phyloP scores from a whole-genome alignment of 2,113 vertebrate genomes.

The Muntiacus muntjak region DNA sequence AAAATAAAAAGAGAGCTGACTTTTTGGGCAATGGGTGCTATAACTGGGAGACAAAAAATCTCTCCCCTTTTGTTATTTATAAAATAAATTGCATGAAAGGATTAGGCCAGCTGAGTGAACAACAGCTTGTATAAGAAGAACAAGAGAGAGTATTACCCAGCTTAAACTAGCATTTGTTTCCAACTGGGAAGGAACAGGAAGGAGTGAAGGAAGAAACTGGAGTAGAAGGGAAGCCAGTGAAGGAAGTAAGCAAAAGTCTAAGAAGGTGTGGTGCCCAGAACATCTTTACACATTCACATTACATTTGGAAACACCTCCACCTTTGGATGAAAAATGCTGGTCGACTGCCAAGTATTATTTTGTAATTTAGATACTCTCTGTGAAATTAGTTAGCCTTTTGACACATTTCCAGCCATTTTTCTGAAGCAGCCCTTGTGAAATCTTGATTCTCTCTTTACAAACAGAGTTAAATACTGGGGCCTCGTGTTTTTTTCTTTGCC shows the following conservation, averaged over 20 bases:
- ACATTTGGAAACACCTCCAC: neutral
- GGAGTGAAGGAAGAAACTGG: neutral
- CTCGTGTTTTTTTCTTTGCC: neutral
- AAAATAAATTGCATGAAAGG: neutral
- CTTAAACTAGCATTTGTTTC: constrained; percentile 9
- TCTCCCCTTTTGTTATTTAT: constrained; percentile 2
- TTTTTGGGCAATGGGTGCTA: neutral
- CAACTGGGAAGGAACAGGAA: neutral
- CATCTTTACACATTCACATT: neutral
- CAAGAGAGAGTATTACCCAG: neutral
- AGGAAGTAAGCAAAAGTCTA: neutral
- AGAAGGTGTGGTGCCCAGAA: neutral
- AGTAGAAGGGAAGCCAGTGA: neutral
- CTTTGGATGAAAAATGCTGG: neutral
- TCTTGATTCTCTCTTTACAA: neutral
- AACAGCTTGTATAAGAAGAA: neutral
- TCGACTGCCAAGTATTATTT: neutral
- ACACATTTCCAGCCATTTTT: constrained; percentile 23
- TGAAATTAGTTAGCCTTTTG: constrained; percentile 34
- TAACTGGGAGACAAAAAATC: neutral
- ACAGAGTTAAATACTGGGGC: neutral
- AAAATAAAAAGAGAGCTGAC: neutral
- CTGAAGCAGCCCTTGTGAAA: constrained; percentile 14
- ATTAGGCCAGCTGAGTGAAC: neutral
- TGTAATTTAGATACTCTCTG: constrained; percentile 20